A percentile compares a stretch with the other conserved stretches of the same genome.
These are phyloP conservation scores for Phoebastria nigripes DNA, from an alignment of 2,797 vertebrate genomes.

Conservation along the genomic window DNA sequence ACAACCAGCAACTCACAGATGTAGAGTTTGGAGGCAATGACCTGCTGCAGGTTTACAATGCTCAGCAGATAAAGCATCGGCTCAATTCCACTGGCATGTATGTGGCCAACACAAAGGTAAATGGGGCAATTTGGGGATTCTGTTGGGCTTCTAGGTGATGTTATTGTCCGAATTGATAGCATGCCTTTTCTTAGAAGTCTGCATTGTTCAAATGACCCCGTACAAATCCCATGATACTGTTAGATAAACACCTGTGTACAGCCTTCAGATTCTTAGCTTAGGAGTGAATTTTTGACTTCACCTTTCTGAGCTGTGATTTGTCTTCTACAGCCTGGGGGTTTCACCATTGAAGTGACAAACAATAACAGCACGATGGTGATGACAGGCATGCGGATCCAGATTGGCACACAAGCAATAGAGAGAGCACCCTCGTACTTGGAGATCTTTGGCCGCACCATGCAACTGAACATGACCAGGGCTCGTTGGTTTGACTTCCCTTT, in stretches of 20 bases:
- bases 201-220: neutral
- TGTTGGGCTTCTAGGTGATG: fast-evolving
- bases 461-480: slow-evolving; percentile 92
- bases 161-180: neutral
- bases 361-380: slow-evolving; percentile 98
- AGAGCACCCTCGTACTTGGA: slow-evolving; percentile 93
- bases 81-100: slow-evolving; percentile 99
- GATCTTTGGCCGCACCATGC: slow-evolving; percentile 97
- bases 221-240: fast-evolving
- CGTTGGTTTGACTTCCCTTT: slow-evolving; percentile 99
- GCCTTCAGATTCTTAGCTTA: neutral
- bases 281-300: neutral
- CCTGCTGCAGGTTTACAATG: slow-evolving; percentile 96
- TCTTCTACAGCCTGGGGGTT: slow-evolving; percentile 87
- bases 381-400: slow-evolving; percentile 97
- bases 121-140: neutral
- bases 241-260: neutral
- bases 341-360: slow-evolving; percentile 93
- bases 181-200: neutral
- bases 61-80: slow-evolving; percentile 97
- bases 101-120: slow-evolving; percentile 98
- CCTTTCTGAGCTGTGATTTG: neutral
- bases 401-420: slow-evolving; percentile 94
- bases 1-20: slow-evolving; percentile 97
- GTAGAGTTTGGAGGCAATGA: slow-evolving; percentile 98